A percentile compares a stretch with the other conserved stretches of the same genome.
Evolutionary conservation across 2,113 vertebrate species (phyloP).

Genomic region (Monopterus albus): DNA sequence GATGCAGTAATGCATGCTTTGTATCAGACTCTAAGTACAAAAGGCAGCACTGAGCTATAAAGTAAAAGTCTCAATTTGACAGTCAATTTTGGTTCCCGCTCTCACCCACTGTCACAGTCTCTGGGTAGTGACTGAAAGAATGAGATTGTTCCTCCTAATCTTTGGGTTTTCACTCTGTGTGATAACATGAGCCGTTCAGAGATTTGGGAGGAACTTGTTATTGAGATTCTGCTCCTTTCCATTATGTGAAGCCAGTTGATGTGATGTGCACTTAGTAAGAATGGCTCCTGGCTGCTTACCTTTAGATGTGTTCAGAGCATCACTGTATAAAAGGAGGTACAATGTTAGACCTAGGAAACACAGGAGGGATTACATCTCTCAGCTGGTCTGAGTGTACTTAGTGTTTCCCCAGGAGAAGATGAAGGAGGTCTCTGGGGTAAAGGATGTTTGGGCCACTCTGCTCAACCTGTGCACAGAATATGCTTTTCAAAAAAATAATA

Average conservation of each 20-base stretch:
- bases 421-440: not conserved
- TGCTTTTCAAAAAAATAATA: not conserved
- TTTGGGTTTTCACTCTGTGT: slow-evolving; percentile 7
- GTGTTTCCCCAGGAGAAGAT: not conserved
- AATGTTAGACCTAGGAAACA: slow-evolving; percentile 12
- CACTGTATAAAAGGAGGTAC: slow-evolving; percentile 1
- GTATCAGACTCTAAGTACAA: slow-evolving; percentile 2
- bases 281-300: not conserved
- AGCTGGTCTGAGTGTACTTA: not conserved
- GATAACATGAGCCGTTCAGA: not conserved
- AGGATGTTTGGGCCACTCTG: not conserved
- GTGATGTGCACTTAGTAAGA: not conserved
- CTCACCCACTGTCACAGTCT: slow-evolving; percentile 2
- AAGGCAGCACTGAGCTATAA: slow-evolving; percentile 15
- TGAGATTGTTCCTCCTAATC: slow-evolving; percentile 10
- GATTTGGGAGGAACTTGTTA: slow-evolving; percentile 10
- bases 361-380: slow-evolving; percentile 15
- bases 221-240: slow-evolving; percentile 13
- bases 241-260: not conserved
- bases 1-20: slow-evolving; percentile 5
- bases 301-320: not conserved
- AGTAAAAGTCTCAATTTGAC: slow-evolving; percentile 23
- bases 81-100: slow-evolving; percentile 2
- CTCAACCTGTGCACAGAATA: not conserved
- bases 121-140: slow-evolving; percentile 15